Evolutionary conservation across 1,140 invertebrate species (phyloP), one percentile per base, ranked within the genome.

Genomic region (Eurosta solidaginis): DNA sequence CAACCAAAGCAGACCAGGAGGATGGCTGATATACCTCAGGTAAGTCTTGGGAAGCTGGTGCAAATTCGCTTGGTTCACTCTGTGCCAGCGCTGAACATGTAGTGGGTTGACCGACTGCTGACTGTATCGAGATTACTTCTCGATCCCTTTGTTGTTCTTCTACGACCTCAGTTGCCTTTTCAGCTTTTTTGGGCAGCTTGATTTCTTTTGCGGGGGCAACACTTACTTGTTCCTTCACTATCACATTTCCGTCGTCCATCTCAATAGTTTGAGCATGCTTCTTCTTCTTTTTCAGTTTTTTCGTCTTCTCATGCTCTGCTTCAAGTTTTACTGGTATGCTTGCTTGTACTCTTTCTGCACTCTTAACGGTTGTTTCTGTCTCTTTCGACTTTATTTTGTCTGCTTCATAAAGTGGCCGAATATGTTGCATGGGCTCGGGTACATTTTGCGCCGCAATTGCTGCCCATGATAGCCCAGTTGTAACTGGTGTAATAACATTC

Each of bases 51-150:
- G 45, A n/a, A n/a, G 10, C 20, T 50, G 9, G 50, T 63, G 27
- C 22, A 25, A 14, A 54, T 17, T 74, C 7, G 76, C 76, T 86
- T 6, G 81, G 77, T 75, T 86, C 83, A 12, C 85, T 87, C 80
- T 87, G 83, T 25, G 85, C 81, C 17, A 85, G 81, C n/a, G 85
- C 83, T n/a, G 85, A 85, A 85, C 85, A 86, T 1, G 85, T 86
- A 74, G 85, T 86, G 40, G 85, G 85, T 59, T 85, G 85, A 76
- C 84, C 68, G n/a, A 68, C 83, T 7, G 85, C 85, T 2, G 85
- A 86, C 52, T 84, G 78, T 10, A 86, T 83, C 1, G 82, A 14
- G 17, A 86, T 77, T 80, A 85, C 82, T 6, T 81, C 77, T n/a
- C 14, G 73, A 33, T 25, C 0, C 12, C 27, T n/a, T 17, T 27